phyloP scores from a whole-genome alignment of 2,797 vertebrate species.

The Sphaeramia orbicularis region DNA sequence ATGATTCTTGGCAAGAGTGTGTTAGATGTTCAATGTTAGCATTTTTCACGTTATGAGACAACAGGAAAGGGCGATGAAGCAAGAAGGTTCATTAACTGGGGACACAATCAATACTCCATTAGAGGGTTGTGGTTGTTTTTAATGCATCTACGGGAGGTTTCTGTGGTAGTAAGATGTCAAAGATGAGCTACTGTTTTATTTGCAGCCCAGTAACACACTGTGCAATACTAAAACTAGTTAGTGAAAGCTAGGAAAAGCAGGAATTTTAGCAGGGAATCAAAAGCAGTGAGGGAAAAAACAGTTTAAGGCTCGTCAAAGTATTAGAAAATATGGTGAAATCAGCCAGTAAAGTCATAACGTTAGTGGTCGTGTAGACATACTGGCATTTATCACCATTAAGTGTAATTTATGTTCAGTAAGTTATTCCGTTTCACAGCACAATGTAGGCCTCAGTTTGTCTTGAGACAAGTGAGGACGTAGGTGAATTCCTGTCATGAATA shows the following conservation, averaged over 20 bases:
- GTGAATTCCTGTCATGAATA: slow-evolving; percentile 8
- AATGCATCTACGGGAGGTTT: slow-evolving; percentile 10
- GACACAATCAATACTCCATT: slow-evolving; percentile 41
- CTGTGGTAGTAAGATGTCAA: not conserved
- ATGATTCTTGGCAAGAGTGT: not conserved
- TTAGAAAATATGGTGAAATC: slow-evolving; percentile 8
- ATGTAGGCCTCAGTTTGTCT: slow-evolving; percentile 2
- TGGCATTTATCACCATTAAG: not conserved
- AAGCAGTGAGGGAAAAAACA: slow-evolving; percentile 9
- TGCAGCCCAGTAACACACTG: slow-evolving; percentile 7
- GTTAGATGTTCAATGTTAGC: slow-evolving; percentile 8
- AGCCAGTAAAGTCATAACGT: slow-evolving; percentile 4
- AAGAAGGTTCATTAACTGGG: slow-evolving; percentile 23
- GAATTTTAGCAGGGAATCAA: not conserved
- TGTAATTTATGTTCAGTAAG: not conserved
- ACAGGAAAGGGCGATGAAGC: slow-evolving; percentile 15
- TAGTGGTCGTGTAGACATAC: slow-evolving; percentile 8
- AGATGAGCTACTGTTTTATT: slow-evolving; percentile 16
- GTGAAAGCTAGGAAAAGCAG: slow-evolving; percentile 19
- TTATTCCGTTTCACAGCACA: not conserved
- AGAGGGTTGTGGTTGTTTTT: slow-evolving; percentile 1
- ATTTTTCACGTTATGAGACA: not conserved
- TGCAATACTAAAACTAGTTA: slow-evolving; percentile 16
- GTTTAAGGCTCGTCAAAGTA: too few relatives aligned
- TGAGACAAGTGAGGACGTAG: not conserved